Conservation (phyloP, 2,797 vertebrate genomes). For the Valencia hispanica region DNA sequence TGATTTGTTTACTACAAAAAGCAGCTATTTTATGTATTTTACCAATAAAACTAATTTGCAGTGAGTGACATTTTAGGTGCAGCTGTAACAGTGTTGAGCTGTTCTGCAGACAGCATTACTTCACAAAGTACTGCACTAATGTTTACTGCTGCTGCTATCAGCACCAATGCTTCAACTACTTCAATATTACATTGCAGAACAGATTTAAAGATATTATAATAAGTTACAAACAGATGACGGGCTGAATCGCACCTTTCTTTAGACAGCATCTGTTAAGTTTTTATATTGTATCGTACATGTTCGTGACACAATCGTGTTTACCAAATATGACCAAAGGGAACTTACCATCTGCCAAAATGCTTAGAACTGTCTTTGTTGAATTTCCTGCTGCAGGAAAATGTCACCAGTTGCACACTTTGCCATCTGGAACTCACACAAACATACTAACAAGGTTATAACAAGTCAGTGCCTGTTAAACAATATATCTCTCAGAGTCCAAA, state of each 20-base stretch:
- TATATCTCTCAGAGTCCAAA: neutral
- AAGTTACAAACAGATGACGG: neutral
- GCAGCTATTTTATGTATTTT: neutral
- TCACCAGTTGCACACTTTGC: constrained; percentile 6
- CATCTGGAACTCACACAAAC: constrained; percentile 5
- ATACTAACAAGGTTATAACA: neutral
- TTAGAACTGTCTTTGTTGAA: neutral
- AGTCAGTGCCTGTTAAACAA: neutral
- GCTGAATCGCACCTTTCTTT: neutral
- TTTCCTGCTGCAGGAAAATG: neutral
- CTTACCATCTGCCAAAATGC: constrained; percentile 3
- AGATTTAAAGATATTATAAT: neutral
- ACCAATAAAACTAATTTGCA: neutral
- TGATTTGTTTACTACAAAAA: neutral
- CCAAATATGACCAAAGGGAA: neutral
- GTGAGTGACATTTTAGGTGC: neutral
- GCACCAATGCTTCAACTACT: neutral
- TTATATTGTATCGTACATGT: neutral
- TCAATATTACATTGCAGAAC: neutral
- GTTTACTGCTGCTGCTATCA: neutral
- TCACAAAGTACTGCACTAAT: neutral
- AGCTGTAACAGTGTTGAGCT: neutral
- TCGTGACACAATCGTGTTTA: neutral
- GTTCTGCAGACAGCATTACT: constrained; percentile 18
- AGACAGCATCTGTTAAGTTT: neutral